Evolutionary conservation across 2,113 vertebrate genomes (phyloP).

Genomic region (Prunella fulvescens): DNA sequence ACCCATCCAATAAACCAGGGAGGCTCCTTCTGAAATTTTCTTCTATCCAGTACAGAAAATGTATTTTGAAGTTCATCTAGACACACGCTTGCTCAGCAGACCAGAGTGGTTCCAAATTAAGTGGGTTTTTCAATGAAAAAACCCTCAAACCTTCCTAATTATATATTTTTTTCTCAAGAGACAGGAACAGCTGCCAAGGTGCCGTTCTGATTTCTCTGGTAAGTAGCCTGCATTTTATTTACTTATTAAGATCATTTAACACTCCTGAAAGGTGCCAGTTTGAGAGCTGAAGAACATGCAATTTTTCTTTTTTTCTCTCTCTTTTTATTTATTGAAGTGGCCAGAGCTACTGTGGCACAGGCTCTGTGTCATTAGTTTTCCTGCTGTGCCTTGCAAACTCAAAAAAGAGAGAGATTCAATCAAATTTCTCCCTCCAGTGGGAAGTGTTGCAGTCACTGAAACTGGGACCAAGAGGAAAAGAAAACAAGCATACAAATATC

Average conservation of each 20-base stretch:
- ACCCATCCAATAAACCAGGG: neutral
- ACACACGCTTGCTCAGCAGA: neutral
- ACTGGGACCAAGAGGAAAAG: neutral
- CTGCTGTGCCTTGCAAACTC: neutral
- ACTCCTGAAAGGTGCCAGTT: neutral
- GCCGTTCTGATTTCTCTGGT: neutral
- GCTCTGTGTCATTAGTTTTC: neutral
- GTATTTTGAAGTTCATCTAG: neutral
- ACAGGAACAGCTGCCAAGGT: conserved; percentile 24
- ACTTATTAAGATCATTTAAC: neutral
- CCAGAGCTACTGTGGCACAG: neutral
- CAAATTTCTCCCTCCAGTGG: neutral
- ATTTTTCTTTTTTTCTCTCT: rapidly evolving
- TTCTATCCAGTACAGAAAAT: neutral
- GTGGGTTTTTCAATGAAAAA: neutral
- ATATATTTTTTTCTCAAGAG: neutral
- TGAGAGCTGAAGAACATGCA: neutral
- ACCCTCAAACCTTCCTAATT: neutral
- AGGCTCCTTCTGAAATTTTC: neutral
- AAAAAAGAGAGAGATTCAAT: neutral
- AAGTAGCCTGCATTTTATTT: conserved; percentile 35
- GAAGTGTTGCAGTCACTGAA: neutral
- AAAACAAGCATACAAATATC: neutral
- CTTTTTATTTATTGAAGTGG: neutral
- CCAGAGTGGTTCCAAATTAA: neutral